Percentiles rank a stretch among this genome's conserved stretches.
Conservation (phyloP, 2,113 vertebrate genomes). For the Nycticorax nycticorax region DNA sequence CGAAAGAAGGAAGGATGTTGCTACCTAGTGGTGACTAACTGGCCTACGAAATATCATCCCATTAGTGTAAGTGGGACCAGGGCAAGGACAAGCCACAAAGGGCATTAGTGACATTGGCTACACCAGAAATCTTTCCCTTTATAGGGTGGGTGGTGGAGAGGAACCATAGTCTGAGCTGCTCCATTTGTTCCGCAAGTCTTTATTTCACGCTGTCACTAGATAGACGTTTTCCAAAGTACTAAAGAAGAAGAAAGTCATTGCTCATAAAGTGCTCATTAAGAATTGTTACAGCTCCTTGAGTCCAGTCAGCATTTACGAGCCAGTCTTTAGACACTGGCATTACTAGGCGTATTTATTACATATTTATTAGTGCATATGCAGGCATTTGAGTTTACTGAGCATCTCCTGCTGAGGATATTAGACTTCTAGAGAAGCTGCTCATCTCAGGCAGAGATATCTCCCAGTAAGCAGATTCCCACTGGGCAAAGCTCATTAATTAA, state of each 20-base stretch:
- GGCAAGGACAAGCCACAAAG: not conserved
- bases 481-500: slow-evolving; percentile 68
- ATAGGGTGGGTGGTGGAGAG: not conserved
- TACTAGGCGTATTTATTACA: slow-evolving; percentile 2
- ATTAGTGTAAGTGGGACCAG: not conserved
- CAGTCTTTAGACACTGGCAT: not conserved
- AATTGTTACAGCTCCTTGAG: not conserved
- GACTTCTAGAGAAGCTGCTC: not conserved
- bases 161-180: not conserved
- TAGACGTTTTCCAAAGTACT: not conserved
- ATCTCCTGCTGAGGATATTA: slow-evolving; percentile 26
- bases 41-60: not conserved
- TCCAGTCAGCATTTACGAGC: not conserved
- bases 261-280: not conserved
- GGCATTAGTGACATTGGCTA: not conserved
- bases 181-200: not conserved
- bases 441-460: slow-evolving; percentile 12
- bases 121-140: not conserved
- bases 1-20: not conserved
- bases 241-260: not conserved
- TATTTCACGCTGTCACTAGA: not conserved
- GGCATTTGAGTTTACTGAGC: not conserved
- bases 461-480: slow-evolving; percentile 35
- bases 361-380: not conserved
- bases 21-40: not conserved